A percentile compares a stretch with the other conserved stretches of the same genome.
Evolutionary conservation across 2,113 vertebrate genomes (phyloP).

Genomic region (Semnopithecus entellus): DNA sequence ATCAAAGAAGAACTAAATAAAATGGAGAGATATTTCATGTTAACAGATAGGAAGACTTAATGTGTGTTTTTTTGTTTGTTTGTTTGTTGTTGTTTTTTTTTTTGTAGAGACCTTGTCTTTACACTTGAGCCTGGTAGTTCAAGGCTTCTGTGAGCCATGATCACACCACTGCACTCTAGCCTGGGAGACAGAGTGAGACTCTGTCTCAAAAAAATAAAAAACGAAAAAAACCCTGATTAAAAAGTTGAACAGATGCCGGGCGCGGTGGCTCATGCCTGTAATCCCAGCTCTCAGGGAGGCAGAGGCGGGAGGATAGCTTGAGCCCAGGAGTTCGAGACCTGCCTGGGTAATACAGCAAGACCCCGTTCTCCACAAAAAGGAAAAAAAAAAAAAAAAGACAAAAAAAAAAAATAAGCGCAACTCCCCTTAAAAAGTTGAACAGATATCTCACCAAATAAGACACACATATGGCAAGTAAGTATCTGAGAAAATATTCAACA

Average conservation of each 20-base stretch:
- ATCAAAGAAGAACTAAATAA: not conserved
- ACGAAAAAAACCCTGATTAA: not conserved
- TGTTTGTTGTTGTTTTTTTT: no score
- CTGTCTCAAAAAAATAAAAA: not conserved
- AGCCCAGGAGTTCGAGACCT: no score
- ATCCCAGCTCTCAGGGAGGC: no score
- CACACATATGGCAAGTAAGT: not conserved
- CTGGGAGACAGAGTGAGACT: not conserved
- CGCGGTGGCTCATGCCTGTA: no score
- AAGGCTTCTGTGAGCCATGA: not conserved
- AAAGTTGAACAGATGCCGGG: not conserved
- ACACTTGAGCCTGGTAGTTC: not conserved
- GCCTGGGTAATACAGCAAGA: no score
- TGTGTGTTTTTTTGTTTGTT: no score
- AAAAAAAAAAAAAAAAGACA: no score
- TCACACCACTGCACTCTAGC: not conserved
- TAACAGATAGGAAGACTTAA: not conserved
- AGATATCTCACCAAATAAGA: not conserved
- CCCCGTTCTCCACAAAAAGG: no score
- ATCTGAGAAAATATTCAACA: not conserved
- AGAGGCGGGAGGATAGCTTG: no score
- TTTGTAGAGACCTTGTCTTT: not conserved
- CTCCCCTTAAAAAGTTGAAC: not conserved
- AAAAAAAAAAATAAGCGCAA: no score
- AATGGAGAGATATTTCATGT: not conserved